A percentile compares a stretch with the other conserved stretches of the same genome.
phyloP scores from a whole-genome alignment of 2,888 invertebrate species.

The Cephus sareptanus region DNA sequence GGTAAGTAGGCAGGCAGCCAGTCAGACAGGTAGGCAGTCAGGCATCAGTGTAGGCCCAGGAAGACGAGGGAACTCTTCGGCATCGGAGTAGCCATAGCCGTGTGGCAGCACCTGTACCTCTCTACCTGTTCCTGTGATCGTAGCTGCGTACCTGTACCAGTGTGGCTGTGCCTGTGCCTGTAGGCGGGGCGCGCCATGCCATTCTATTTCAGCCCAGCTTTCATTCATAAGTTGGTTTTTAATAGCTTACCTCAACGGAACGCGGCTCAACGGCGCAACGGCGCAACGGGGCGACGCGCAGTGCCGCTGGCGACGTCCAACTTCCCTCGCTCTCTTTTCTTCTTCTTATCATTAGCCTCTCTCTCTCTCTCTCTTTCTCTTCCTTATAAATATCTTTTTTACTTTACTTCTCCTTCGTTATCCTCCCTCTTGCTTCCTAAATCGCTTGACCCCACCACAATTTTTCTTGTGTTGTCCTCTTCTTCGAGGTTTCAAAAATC shows the following conservation, averaged over 20 bases:
- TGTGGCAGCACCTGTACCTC: constrained; percentile 23
- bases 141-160: constrained; percentile 3
- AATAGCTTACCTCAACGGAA: constrained; percentile 48
- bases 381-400: background rate
- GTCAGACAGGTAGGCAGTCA: background rate
- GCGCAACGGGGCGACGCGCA: constrained; percentile 28
- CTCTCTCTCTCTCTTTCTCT: background rate
- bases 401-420: background rate
- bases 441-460: background rate
- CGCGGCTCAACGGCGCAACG: constrained; percentile 35
- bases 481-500: too few relatives aligned
- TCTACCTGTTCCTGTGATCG: constrained; percentile 2
- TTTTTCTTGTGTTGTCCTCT: background rate
- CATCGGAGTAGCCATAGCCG: constrained; percentile 22
- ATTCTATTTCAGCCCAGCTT: constrained; percentile 64
- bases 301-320: constrained; percentile 42
- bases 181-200: constrained; percentile 62
- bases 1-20: background rate
- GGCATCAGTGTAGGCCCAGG: constrained; percentile 38
- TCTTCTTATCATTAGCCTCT: background rate
- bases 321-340: constrained; percentile 1
- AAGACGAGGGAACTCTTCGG: constrained; percentile 21
- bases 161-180: constrained; percentile 35
- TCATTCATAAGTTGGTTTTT: constrained; percentile 65
- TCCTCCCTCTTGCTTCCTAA: background rate